These are phyloP conservation scores for Drosophila buzzatii DNA, from an alignment of 2,888 invertebrate species.

Conservation along the genomic window DNA sequence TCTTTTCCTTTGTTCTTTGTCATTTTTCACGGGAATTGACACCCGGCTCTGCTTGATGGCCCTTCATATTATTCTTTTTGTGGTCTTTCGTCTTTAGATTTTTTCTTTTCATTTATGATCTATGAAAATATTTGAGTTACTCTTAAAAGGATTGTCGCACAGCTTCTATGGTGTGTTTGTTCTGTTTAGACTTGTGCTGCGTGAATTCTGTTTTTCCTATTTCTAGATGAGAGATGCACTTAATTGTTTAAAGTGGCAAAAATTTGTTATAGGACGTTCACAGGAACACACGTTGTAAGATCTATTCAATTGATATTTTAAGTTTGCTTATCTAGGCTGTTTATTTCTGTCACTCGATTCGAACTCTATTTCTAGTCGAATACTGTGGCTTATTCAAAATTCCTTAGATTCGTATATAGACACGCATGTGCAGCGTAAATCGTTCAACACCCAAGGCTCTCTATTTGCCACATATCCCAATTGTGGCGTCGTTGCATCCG, in stretches of 20 bases:
- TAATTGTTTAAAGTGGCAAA: not conserved
- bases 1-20: conserved; percentile 41
- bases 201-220: conserved; percentile 47
- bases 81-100: conserved; percentile 15
- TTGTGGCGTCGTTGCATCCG: conserved; percentile 32
- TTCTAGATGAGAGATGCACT: not conserved
- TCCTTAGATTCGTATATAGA: conserved; percentile 37
- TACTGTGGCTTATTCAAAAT: conserved; percentile 32
- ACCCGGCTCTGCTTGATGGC: conserved; percentile 48
- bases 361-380: conserved; percentile 19
- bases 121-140: conserved; percentile 60
- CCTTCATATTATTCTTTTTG: conserved; percentile 44
- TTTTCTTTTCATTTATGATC: conserved; percentile 49
- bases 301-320: not conserved
- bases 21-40: conserved; percentile 75
- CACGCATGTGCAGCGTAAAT: conserved; percentile 60
- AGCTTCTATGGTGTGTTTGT: conserved; percentile 45
- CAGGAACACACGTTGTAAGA: not conserved
- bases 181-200: conserved; percentile 18
- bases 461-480: conserved; percentile 31
- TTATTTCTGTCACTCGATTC: not conserved
- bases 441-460: conserved; percentile 58
- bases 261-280: not conserved
- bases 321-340: no score
- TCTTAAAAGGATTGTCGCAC: conserved; percentile 73